phyloP scores from a whole-genome alignment of 2,797 vertebrate species.

The Miichthys miiuy region DNA sequence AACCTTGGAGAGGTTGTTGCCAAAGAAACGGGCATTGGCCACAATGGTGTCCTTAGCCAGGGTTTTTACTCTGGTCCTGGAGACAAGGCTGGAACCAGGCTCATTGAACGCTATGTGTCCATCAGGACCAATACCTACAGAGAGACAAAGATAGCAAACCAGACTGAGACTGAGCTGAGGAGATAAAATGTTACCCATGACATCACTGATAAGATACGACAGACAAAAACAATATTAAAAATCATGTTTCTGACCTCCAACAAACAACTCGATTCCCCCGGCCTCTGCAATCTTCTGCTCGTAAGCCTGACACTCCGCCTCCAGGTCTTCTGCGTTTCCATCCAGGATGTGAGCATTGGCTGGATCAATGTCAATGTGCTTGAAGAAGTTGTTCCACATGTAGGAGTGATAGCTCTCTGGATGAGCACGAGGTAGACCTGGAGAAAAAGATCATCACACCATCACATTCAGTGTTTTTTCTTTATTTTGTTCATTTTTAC shows the following conservation, averaged over 20 bases:
- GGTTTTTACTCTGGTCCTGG: constrained; percentile 96
- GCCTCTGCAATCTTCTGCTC: constrained; percentile 92
- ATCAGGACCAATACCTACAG: constrained; percentile 93
- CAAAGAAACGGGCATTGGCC: constrained; percentile 95
- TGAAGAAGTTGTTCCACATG: constrained; percentile 99
- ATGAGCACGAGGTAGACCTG: constrained; percentile 92
- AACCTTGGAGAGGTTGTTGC: constrained; percentile 92
- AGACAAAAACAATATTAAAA: not conserved
- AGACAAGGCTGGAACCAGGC: constrained; percentile 94
- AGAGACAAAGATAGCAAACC: not conserved
- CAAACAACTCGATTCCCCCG: constrained; percentile 93
- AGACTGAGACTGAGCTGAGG: not conserved
- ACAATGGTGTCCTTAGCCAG: constrained; percentile 95
- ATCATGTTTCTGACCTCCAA: constrained; percentile 88
- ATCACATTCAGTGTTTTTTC: no score
- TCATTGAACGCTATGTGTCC: constrained; percentile 98
- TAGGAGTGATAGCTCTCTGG: constrained; percentile 97
- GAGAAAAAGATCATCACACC: not conserved
- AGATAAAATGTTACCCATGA: not conserved
- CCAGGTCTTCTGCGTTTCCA: constrained; percentile 90
- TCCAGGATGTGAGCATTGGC: constrained; percentile 93
- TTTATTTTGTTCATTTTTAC: no score
- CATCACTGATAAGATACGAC: not conserved
- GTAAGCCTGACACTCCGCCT: constrained; percentile 89
- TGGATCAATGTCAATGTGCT: constrained; percentile 92